Percentiles rank a stretch among this genome's conserved stretches.
Evolutionary conservation across 2,888 invertebrate genomes (phyloP).

Genomic region (Macaria liturata): DNA sequence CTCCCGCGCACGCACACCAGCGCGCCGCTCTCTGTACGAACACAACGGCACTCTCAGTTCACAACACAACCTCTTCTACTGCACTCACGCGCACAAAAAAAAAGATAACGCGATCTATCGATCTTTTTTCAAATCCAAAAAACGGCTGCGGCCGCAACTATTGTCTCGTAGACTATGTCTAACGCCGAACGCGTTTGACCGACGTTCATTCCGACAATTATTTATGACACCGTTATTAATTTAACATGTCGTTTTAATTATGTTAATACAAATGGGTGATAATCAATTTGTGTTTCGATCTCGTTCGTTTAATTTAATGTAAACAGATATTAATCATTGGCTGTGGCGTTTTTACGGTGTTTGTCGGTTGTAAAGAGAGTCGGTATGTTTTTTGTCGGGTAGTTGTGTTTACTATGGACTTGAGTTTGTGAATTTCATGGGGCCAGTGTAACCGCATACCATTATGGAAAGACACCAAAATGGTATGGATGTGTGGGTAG

Average conservation of each 20-base stretch:
- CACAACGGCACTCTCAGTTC: slow-evolving; percentile 80
- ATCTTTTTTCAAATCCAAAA: slow-evolving; percentile 78
- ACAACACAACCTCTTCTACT: slow-evolving; percentile 80
- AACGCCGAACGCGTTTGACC: slow-evolving; percentile 64
- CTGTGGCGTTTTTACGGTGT: slow-evolving; percentile 72
- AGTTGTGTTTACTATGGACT: slow-evolving; percentile 46
- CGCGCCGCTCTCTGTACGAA: slow-evolving; percentile 62
- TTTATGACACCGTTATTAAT: slow-evolving; percentile 78
- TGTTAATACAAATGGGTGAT: slow-evolving; percentile 78
- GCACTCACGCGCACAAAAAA: slow-evolving; percentile 82
- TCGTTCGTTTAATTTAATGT: slow-evolving; percentile 74
- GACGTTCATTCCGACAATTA: slow-evolving; percentile 66
- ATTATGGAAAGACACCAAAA: slow-evolving; percentile 83
- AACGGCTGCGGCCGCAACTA: slow-evolving; percentile 57
- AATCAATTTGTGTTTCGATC: slow-evolving; percentile 76
- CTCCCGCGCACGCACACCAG: slow-evolving; percentile 70
- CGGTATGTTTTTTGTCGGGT: slow-evolving; percentile 54
- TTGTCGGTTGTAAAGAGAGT: slow-evolving; percentile 46
- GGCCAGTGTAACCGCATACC: slow-evolving; percentile 65
- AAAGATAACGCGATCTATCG: slow-evolving; percentile 81
- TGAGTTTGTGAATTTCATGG: slow-evolving; percentile 52
- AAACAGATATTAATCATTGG: slow-evolving; percentile 75
- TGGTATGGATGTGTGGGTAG: slow-evolving; percentile 85
- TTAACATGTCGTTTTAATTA: slow-evolving; percentile 79
- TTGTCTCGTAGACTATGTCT: slow-evolving; percentile 73